Evolutionary conservation across 2,113 vertebrate genomes (phyloP), one percentile per base, ranked within the genome.

Genomic region (Ciconia stormi): DNA sequence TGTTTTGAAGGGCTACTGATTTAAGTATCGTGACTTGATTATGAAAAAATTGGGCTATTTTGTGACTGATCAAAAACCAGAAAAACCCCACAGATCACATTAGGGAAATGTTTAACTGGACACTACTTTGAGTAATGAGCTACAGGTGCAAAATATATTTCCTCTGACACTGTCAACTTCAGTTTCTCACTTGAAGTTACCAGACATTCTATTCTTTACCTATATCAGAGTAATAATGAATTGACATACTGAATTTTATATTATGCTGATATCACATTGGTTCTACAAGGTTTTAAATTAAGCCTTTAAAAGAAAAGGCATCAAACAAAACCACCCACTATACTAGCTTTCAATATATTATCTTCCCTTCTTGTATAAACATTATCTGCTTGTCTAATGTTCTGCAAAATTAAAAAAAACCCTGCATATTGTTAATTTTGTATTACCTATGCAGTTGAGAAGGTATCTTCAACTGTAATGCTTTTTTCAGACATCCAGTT

Each of bases 401-500:
- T 89, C 90, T 90, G 70, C 66, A 97, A 97, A 98, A 96, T 83
- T 90, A 56, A 96, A 84, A 69, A 78, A 38, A 90, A 25, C 7
- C 14, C 44, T 6, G 49, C 83, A 93, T 71, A 95, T 95, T 90
- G 91, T 83, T 95, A 91, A 95, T 95, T 97, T 95, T 88, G 74
- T 16, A 55, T 91, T 95, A 58, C 40, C 77, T 82, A 96, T 93
- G 92, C 79, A 96, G 90, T 91, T 96, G 96, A 97, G 87, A 97
- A 58, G 74, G 90, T 79, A 96, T 91, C 83, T 97, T 95, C 86
- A 85, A 79, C 78, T 92, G 93, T 82, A 97, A 95, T 96, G 95
- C 89, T 83, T 96, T 84, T 95, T 97, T 89, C 94, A 96, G 82
- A 92, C 95, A 97, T 82, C 66, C 87, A 69, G 11, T 86, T 53